Evolutionary conservation across 2,888 invertebrate genomes (phyloP), one percentile per base, ranked within the genome.

Genomic region (Villa cingulata): DNA sequence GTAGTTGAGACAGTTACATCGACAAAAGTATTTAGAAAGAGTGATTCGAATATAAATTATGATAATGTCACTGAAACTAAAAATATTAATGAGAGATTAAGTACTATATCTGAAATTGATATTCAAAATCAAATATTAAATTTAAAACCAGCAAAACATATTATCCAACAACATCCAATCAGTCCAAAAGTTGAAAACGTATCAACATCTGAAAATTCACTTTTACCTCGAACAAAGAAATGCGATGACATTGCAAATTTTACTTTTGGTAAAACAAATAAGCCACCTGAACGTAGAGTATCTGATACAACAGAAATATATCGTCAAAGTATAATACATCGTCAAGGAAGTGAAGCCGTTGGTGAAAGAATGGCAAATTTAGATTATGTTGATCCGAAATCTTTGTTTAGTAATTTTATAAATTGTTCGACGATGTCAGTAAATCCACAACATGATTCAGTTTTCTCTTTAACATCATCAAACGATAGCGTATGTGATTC

Each of bases 311-410:
- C 61, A 3, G 68, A 67, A 44, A 64, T 67, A 61, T 66, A 65
- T 48, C 46, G 48, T 1, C 64, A 67, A 49, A 64, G 63, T 49
- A 61, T 68, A 18, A 71, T 78, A 50, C 83, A 84, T 59, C 82
- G 82, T 61, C 86, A 83, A 66, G 86, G 87, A 14, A 87, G 88
- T 55, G 83, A 85, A 54, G 77, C 81, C 50, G 76, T 89, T 55
- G 90, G 90, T 0, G 90, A 89, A 37, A 79, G 90, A 53, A 87
- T 92, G 62, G 91, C 91, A 1, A 81, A 86, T 56, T 81, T 86
- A 0, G 89, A 90, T 62, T 90, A 90, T 58, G 86, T 83, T 0
- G 86, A 89, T 63, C 88, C 89, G 1, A 77, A 80, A 43, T 78
- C 82, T 17, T 70, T 87, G 18, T 76, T 77, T 38, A 48, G 47